Evolutionary conservation across 2,888 invertebrate species (phyloP).

Genomic region (Didymodactylos carnosus): DNA sequence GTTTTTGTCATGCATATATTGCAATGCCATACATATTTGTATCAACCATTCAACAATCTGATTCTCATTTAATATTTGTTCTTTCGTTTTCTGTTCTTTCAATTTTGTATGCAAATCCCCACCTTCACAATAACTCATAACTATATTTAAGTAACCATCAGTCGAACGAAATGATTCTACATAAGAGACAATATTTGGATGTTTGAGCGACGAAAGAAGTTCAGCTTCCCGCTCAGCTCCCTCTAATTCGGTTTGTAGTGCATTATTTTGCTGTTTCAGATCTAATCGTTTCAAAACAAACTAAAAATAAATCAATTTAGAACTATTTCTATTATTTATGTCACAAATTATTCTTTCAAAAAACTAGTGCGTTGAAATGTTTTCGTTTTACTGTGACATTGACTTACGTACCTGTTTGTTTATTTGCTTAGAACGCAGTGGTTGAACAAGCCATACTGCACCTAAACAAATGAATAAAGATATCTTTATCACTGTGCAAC

Average conservation of each 20-base stretch:
- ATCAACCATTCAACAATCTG: conserved; percentile 38
- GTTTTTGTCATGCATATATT: conserved; percentile 37
- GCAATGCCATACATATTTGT: conserved; percentile 38
- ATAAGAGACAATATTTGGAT: conserved; percentile 38
- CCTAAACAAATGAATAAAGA: no score
- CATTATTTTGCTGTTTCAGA: conserved; percentile 22
- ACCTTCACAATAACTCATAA: conserved; percentile 38
- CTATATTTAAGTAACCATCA: conserved; percentile 34
- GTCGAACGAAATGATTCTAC: conserved; percentile 34
- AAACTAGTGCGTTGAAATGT: no score
- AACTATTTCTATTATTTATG: no score
- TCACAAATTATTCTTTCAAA: no score
- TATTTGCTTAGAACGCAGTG: conserved; percentile 9
- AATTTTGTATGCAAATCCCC: conserved; percentile 36
- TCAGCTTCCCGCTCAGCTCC: conserved; percentile 35
- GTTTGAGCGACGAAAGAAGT: conserved; percentile 34
- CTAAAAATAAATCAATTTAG: no score
- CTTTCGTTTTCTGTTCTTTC: conserved; percentile 25
- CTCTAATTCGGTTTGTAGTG: conserved; percentile 23
- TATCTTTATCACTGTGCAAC: no score
- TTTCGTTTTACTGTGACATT: no score
- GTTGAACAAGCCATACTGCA: not conserved
- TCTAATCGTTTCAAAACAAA: conserved; percentile 35
- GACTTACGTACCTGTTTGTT: no score
- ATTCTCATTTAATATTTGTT: conserved; percentile 28